These are phyloP conservation scores for Etheostoma perlongum DNA, from an alignment of 2,797 vertebrate species.

Conservation along the genomic window DNA sequence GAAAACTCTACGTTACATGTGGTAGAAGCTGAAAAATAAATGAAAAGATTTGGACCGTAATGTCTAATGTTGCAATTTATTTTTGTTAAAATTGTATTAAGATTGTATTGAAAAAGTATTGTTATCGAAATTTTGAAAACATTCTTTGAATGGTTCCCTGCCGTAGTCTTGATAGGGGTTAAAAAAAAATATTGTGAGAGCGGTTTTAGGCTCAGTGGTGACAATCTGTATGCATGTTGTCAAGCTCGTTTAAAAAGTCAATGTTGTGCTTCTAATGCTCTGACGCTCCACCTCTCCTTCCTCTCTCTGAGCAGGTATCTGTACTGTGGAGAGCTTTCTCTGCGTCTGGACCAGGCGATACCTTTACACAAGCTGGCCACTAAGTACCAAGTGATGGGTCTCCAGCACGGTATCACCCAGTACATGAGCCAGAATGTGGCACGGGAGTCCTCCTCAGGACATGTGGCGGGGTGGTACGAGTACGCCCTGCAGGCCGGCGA, in stretches of 20 bases:
- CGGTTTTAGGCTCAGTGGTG: no score
- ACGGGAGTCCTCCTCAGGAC: conserved; percentile 87
- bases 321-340: conserved; percentile 91
- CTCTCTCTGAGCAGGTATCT: conserved; percentile 87
- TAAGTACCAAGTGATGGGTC: conserved; percentile 88
- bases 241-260: neutral
- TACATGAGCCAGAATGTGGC: conserved; percentile 93
- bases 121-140: no score
- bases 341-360: conserved; percentile 90
- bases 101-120: no score
- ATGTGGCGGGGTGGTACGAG: conserved; percentile 95
- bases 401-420: conserved; percentile 90
- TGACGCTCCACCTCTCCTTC: neutral
- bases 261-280: neutral
- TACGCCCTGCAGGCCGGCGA: conserved; percentile 88
- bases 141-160: no score
- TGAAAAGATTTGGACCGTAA: no score
- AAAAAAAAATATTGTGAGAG: no score
- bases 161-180: no score
- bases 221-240: neutral
- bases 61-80: no score
- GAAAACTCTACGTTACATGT: no score
- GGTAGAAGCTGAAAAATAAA: no score
- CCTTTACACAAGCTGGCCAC: conserved; percentile 91
- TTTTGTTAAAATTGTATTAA: no score